phyloP scores from a whole-genome alignment of 2,113 vertebrate genomes.

The Redunca redunca region DNA sequence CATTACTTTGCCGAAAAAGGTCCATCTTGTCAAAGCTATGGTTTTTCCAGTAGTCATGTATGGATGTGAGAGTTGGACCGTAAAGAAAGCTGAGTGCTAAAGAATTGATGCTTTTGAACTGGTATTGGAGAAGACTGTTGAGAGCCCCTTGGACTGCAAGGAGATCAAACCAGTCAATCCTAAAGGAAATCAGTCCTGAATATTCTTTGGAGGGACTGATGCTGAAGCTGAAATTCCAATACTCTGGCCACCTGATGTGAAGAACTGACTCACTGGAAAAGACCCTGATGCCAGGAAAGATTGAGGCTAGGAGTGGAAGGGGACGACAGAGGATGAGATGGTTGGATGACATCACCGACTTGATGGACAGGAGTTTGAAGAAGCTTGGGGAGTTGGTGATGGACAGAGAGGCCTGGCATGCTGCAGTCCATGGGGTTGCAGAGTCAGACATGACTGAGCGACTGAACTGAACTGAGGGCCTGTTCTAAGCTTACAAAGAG shows the following conservation, averaged over 20 bases:
- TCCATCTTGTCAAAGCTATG: not conserved
- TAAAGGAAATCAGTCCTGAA: not conserved
- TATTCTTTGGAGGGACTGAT: not conserved
- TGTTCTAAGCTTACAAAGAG: not conserved
- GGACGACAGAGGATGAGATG: not conserved
- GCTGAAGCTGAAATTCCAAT: not conserved
- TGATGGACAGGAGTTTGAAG: not conserved
- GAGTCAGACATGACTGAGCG: not conserved
- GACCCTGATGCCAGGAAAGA: not conserved
- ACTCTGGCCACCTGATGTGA: not conserved
- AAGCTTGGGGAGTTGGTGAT: not conserved
- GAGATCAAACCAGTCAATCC: not conserved
- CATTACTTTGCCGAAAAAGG: not conserved
- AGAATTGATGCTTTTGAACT: not conserved
- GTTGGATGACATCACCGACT: not conserved
- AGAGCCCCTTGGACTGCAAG: not conserved
- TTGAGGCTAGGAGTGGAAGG: not conserved
- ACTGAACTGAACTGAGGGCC: not conserved
- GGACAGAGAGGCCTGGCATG: not conserved
- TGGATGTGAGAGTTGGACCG: not conserved
- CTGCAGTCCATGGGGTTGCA: not conserved
- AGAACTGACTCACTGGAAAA: not conserved
- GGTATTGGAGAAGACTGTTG: not conserved
- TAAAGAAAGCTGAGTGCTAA: not conserved
- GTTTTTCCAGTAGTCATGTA: not conserved